A percentile compares a stretch with the other conserved stretches of the same genome.
These are phyloP conservation scores for Eriosoma lanigerum DNA, from an alignment of 1,140 invertebrate species.

Conservation along the genomic window DNA sequence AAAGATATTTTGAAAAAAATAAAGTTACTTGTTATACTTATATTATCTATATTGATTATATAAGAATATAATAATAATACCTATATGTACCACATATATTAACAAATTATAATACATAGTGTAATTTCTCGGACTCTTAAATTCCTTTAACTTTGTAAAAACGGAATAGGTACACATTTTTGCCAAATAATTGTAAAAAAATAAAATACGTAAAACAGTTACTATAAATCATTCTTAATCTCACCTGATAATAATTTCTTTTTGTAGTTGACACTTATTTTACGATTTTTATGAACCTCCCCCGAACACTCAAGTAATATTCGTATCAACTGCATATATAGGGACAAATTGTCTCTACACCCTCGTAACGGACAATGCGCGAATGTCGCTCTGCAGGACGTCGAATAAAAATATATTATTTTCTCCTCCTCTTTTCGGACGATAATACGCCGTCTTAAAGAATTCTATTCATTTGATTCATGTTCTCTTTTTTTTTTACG, in stretches of 20 bases:
- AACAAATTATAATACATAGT: too few species aligned
- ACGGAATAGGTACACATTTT: background rate
- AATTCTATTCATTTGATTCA: constrained; percentile 43
- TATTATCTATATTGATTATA: too few species aligned
- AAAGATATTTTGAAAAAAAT: too few species aligned
- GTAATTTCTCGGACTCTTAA: background rate
- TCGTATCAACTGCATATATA: constrained; percentile 28
- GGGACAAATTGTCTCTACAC: constrained; percentile 49
- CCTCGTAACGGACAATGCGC: constrained; percentile 38
- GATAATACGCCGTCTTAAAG: constrained; percentile 45
- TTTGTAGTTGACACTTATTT: constrained; percentile 25
- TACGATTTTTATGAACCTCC: constrained; percentile 48
- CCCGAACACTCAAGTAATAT: constrained; percentile 29
- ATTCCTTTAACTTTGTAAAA: background rate
- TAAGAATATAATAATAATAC: too few species aligned
- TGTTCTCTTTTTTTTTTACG: constrained; percentile 40
- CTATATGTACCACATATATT: too few species aligned
- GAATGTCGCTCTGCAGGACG: constrained; percentile 39
- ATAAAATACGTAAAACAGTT: background rate
- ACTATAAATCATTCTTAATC: constrained; percentile 33
- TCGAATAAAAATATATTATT: constrained; percentile 43
- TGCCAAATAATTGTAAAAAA: background rate
- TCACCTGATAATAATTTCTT: background rate
- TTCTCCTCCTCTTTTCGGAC: background rate
- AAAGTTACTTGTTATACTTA: too few species aligned